These are phyloP conservation scores for Pteropus rufus DNA, from an alignment of 2,797 vertebrate species.

Conservation along the genomic window DNA sequence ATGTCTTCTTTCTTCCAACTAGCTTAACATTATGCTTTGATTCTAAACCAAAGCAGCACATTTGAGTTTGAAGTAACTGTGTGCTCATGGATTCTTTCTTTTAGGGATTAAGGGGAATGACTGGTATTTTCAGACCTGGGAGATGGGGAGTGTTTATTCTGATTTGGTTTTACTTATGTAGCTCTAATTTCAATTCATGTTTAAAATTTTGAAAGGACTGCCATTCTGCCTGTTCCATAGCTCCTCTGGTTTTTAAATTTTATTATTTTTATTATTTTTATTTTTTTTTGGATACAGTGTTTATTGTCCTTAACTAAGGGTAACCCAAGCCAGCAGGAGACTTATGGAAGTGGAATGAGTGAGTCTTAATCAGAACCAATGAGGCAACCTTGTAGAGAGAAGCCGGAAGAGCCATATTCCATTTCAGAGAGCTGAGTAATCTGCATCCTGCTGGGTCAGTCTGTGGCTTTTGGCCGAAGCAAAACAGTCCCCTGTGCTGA, in stretches of 20 bases:
- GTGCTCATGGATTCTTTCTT: conserved; percentile 23
- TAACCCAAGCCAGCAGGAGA: conserved; percentile 43
- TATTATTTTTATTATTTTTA: no score
- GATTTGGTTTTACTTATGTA: conserved; percentile 42
- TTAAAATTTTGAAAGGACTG: conserved; percentile 40
- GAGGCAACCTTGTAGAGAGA: conserved; percentile 6
- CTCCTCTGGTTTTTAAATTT: background rate
- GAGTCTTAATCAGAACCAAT: conserved; percentile 62
- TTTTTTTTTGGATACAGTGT: background rate
- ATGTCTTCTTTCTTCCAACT: conserved; percentile 47
- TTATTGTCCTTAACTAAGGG: conserved; percentile 54
- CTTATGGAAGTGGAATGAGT: conserved; percentile 45
- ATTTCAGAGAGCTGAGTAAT: conserved; percentile 51
- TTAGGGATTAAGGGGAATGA: conserved; percentile 26
- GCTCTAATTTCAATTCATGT: conserved; percentile 44
- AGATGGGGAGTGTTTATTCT: conserved; percentile 11
- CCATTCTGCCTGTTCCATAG: conserved; percentile 20
- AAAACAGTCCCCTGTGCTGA: background rate
- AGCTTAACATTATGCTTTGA: conserved; percentile 28
- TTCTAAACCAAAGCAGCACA: background rate
- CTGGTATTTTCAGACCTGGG: background rate
- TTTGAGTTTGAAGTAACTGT: conserved; percentile 39
- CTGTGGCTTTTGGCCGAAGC: conserved; percentile 38
- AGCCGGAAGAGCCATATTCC: conserved; percentile 31
- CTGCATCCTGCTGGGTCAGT: conserved; percentile 55